phyloP scores from a whole-genome alignment of 92 coral and sea anemone genomes.

The Hydrozoanthus gracilis region DNA sequence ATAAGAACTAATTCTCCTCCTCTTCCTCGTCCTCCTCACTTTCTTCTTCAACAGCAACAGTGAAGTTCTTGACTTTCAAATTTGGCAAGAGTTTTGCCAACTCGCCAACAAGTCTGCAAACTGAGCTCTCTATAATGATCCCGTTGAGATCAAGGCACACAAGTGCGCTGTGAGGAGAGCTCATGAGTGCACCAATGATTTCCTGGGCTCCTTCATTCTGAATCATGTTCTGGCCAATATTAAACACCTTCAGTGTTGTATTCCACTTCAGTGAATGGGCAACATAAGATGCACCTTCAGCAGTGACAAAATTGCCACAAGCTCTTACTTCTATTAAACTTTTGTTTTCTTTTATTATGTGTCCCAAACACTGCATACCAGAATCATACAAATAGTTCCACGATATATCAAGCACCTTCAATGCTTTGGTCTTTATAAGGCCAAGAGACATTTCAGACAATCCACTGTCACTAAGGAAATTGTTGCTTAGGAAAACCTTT shows the following conservation, averaged over 20 bases:
- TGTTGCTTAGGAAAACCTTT: slow-evolving; percentile 74
- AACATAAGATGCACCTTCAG: slow-evolving; percentile 72
- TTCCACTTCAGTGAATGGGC: slow-evolving; percentile 75
- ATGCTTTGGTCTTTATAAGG: slow-evolving; percentile 58
- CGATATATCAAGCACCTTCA: slow-evolving; percentile 81
- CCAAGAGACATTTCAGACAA: slow-evolving; percentile 69
- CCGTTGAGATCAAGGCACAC: slow-evolving; percentile 81
- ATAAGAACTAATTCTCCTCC: background rate
- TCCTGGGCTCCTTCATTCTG: slow-evolving; percentile 77
- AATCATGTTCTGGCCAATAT: slow-evolving; percentile 83
- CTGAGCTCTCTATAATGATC: slow-evolving; percentile 70
- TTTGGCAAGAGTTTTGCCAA: slow-evolving; percentile 50
- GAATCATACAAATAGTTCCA: slow-evolving; percentile 89
- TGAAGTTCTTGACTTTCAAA: slow-evolving; percentile 65
- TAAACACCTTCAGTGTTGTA: slow-evolving; percentile 59
- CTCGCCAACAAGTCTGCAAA: slow-evolving; percentile 46
- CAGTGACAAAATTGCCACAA: slow-evolving; percentile 84
- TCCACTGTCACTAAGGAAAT: slow-evolving; percentile 77
- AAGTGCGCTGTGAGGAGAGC: slow-evolving; percentile 46
- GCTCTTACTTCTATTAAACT: slow-evolving; percentile 67
- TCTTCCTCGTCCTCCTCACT: slow-evolving; percentile 4
- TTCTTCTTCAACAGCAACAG: slow-evolving; percentile 51
- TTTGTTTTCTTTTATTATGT: slow-evolving; percentile 57
- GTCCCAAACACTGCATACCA: slow-evolving; percentile 77
- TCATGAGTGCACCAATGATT: slow-evolving; percentile 52